A percentile compares a stretch with the other conserved stretches of the same genome.
These are phyloP conservation scores for Adela reaumurella DNA, from an alignment of 2,888 invertebrate species.

Conservation along the genomic window DNA sequence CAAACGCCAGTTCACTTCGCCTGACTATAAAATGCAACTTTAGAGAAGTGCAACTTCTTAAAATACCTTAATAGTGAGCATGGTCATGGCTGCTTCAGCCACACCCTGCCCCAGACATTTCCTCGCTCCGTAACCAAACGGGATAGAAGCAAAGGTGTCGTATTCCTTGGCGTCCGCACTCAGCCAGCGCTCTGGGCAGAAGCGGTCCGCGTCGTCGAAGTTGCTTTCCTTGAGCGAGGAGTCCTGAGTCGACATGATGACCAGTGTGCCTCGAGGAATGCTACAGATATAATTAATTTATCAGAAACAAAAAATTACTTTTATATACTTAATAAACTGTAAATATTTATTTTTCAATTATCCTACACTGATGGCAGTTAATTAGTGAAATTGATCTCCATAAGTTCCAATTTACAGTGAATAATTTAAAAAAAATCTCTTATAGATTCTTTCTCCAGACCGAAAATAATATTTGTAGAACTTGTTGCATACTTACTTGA, in stretches of 20 bases:
- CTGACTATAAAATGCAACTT: too few species aligned
- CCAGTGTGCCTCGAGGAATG: constrained; percentile 56
- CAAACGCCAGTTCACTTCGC: too few species aligned
- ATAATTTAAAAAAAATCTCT: too few species aligned
- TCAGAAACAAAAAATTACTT: neutral
- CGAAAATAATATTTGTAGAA: too few species aligned
- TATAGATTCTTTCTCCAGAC: too few species aligned
- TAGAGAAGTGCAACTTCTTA: neutral
- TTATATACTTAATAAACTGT: neutral
- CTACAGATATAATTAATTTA: constrained; percentile 14
- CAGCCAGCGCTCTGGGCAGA: constrained; percentile 63
- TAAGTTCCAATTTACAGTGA: too few species aligned
- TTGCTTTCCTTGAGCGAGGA: constrained; percentile 60
- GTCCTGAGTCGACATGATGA: constrained; percentile 64
- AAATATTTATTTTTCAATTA: neutral
- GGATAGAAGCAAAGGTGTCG: constrained; percentile 57
- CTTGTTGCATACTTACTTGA: constrained; percentile 32
- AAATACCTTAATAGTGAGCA: constrained; percentile 53
- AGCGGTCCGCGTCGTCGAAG: constrained; percentile 60
- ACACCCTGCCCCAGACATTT: constrained; percentile 61
- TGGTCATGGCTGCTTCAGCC: constrained; percentile 57
- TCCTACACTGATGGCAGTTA: too few species aligned
- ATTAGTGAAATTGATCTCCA: too few species aligned
- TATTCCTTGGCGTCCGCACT: constrained; percentile 30
- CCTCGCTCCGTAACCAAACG: constrained; percentile 61